These are phyloP conservation scores for Barnardius zonarius DNA, from an alignment of 2,113 vertebrate species.

Conservation along the genomic window DNA sequence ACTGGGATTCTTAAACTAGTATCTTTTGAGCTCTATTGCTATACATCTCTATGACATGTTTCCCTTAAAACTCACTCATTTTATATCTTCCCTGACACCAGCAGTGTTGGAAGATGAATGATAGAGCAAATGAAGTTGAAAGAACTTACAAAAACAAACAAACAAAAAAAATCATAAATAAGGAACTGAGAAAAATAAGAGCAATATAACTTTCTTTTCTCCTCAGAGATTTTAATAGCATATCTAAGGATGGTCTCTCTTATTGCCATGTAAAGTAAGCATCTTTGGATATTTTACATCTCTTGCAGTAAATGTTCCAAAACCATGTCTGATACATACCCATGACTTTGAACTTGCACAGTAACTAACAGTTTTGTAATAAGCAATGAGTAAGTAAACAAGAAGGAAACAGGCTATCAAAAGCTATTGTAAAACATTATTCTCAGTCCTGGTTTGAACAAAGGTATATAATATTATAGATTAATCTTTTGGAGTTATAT, in stretches of 20 bases:
- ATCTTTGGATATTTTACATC: background rate
- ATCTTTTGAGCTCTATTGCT: background rate
- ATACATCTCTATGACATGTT: background rate
- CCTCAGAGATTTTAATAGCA: background rate
- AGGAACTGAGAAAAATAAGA: background rate
- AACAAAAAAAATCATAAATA: background rate
- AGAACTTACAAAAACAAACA: background rate
- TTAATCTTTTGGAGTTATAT: background rate
- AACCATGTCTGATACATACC: background rate
- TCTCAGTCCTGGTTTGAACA: background rate
- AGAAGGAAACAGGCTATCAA: background rate
- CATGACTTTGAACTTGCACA: background rate
- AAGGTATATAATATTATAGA: background rate
- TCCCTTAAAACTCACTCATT: background rate
- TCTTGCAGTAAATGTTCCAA: background rate
- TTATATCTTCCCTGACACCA: background rate
- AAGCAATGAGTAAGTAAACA: background rate
- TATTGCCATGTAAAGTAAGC: background rate
- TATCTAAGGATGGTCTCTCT: background rate
- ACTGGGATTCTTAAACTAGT: conserved; percentile 15
- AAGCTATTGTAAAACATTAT: background rate
- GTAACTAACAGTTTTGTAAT: background rate
- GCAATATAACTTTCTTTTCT: background rate
- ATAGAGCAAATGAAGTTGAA: background rate
- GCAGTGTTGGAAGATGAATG: background rate